These are phyloP conservation scores for Anarhynchus alexandrinus DNA, from an alignment of 2,113 vertebrate genomes.

Conservation along the genomic window DNA sequence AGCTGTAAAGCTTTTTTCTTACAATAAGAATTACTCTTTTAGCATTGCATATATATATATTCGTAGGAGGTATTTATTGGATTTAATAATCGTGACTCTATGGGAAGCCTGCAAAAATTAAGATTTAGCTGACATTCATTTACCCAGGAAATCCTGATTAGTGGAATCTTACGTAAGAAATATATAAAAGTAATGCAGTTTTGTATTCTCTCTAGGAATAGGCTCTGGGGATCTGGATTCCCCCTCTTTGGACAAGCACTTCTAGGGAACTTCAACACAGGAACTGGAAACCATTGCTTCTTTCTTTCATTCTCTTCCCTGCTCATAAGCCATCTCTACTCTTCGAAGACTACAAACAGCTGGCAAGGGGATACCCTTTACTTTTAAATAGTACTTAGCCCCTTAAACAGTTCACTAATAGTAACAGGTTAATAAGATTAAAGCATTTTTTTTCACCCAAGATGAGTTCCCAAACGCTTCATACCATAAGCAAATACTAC, in stretches of 20 bases:
- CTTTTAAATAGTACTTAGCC: neutral
- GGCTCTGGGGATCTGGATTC: neutral
- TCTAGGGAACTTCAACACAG: neutral
- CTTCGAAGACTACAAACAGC: neutral
- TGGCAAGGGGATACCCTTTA: neutral
- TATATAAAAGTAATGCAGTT: neutral
- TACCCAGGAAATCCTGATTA: conserved; percentile 19
- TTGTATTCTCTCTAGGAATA: neutral
- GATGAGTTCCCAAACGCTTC: neutral
- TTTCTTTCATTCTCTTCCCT: neutral
- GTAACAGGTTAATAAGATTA: neutral
- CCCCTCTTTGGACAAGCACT: neutral
- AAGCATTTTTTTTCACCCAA: neutral
- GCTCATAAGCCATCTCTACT: neutral
- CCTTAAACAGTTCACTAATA: neutral
- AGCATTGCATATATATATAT: neutral
- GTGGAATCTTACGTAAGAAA: neutral
- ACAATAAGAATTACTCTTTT: neutral
- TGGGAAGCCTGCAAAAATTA: conserved; percentile 26
- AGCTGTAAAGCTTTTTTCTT: neutral
- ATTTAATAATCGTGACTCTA: neutral
- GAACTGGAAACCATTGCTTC: neutral
- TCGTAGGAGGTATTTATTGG: conserved; percentile 19
- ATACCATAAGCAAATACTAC: neutral
- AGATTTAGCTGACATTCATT: conserved; percentile 18